phyloP scores from a whole-genome alignment of 2,888 invertebrate genomes.

The Hyposoter didymator region DNA sequence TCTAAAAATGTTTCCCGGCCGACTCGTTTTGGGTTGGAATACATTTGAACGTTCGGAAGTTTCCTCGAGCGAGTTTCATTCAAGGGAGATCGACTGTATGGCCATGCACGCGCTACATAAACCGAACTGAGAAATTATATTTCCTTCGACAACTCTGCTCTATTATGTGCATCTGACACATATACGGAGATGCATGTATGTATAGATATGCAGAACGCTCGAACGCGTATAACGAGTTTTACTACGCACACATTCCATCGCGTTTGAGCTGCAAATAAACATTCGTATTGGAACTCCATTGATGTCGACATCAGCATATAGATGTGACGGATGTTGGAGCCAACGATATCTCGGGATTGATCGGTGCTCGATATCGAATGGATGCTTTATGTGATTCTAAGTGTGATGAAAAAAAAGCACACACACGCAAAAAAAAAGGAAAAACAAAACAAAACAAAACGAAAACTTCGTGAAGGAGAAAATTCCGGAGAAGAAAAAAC shows the following conservation, averaged over 20 bases:
- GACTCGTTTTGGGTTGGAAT: background rate
- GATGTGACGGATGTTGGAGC: constrained; percentile 26
- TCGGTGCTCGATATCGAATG: constrained; percentile 35
- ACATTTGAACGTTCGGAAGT: background rate
- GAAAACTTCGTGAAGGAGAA: constrained; percentile 22
- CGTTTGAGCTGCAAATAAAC: constrained; percentile 35
- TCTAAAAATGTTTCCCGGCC: background rate
- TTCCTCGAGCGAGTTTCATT: background rate
- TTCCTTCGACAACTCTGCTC: constrained; percentile 39
- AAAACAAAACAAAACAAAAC: no score
- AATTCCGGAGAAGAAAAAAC: constrained; percentile 42
- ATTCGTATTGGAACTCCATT: constrained; percentile 48
- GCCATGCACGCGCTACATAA: constrained; percentile 2
- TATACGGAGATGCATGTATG: constrained; percentile 1
- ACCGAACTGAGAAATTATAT: constrained; percentile 57
- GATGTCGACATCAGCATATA: constrained; percentile 45
- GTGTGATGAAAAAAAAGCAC: constrained; percentile 10
- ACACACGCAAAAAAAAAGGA: constrained; percentile 18
- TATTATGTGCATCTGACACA: constrained; percentile 13
- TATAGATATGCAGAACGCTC: background rate
- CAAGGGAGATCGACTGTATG: background rate
- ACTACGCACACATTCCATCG: constrained; percentile 12
- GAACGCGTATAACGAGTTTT: constrained; percentile 44
- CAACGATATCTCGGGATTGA: constrained; percentile 29
- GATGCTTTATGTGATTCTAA: constrained; percentile 18